phyloP scores from a whole-genome alignment of 2,797 vertebrate species.

The Argentina silus region DNA sequence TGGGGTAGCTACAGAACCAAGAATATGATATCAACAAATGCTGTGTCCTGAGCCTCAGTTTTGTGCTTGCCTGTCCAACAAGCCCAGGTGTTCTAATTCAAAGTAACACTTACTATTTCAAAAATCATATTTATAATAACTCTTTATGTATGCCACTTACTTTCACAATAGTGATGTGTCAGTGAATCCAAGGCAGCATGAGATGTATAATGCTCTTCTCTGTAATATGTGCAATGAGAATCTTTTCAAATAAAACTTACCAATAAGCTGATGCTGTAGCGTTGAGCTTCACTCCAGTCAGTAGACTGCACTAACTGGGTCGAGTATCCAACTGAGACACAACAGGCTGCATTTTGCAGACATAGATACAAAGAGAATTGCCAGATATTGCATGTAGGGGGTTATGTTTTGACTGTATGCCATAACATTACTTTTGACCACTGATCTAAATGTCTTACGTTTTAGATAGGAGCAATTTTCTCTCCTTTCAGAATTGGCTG shows the following conservation, averaged over 20 bases:
- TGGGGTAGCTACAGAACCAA: background rate
- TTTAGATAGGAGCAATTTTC: background rate
- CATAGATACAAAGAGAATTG: background rate
- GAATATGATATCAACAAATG: background rate
- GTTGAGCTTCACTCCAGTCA: background rate
- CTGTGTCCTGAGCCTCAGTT: background rate
- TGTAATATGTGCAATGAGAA: background rate
- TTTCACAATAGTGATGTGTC: background rate
- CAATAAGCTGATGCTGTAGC: background rate
- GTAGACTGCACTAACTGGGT: background rate
- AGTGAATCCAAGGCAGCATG: background rate
- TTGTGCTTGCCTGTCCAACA: background rate
- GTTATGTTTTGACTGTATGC: background rate
- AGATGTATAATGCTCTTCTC: background rate
- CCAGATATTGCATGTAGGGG: background rate
- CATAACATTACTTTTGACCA: background rate
- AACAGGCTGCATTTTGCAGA: background rate
- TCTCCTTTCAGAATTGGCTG: background rate
- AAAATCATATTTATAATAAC: background rate
- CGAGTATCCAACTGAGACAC: constrained; percentile 3
- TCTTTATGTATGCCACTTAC: background rate
- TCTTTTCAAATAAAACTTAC: background rate
- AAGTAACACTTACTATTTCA: background rate
- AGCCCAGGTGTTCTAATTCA: background rate
- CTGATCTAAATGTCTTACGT: background rate